phyloP scores from a whole-genome alignment of 1,140 invertebrate genomes.

The Aphidius gifuensis region DNA sequence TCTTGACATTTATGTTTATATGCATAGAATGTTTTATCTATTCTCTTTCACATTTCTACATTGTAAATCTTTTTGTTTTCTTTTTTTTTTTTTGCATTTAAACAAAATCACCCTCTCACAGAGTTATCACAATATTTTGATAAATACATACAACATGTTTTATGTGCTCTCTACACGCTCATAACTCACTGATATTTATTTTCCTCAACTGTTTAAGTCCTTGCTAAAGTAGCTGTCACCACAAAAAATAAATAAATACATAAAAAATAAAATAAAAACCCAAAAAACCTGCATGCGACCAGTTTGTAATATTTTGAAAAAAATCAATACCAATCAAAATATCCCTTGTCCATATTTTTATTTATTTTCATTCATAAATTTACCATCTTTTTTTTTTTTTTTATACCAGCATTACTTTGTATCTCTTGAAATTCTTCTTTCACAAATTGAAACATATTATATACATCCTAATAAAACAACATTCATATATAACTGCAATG shows the following conservation, averaged over 20 bases:
- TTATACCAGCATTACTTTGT: too few species aligned
- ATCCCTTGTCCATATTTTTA: too few species aligned
- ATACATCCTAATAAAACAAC: neutral
- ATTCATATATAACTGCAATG: neutral
- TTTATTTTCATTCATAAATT: too few species aligned
- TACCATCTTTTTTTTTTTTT: too few species aligned
- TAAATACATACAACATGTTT: constrained; percentile 50
- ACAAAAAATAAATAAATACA: constrained; percentile 2
- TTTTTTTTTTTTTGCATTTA: neutral
- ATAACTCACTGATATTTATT: constrained; percentile 50
- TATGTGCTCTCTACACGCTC: constrained; percentile 37
- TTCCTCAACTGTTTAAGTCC: constrained; percentile 9
- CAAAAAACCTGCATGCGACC: neutral
- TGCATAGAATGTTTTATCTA: neutral
- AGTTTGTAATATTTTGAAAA: neutral
- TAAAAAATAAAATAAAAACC: neutral
- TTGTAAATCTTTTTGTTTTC: constrained; percentile 18
- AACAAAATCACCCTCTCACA: neutral
- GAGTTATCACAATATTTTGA: constrained; percentile 54
- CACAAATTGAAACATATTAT: neutral
- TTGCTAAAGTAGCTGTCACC: neutral
- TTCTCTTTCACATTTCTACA: neutral
- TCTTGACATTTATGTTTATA: too few species aligned
- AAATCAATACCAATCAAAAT: too few species aligned
- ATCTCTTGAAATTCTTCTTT: too few species aligned